These are phyloP conservation scores for Caenorhabditis sp. DNA, from an alignment of 2,888 invertebrate species.

Conservation along the genomic window DNA sequence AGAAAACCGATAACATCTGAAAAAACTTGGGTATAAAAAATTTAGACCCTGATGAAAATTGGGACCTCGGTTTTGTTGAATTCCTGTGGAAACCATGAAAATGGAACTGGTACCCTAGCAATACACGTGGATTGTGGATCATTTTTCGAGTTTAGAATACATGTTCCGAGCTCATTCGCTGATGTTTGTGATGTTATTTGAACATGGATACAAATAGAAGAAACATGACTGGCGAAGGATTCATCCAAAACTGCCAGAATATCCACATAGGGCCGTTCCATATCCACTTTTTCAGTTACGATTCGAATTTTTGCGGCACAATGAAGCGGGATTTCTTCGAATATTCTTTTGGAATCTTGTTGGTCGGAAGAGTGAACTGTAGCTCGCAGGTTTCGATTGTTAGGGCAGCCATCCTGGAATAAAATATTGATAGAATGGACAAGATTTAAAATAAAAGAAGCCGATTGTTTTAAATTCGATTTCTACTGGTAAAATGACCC, in stretches of 20 bases:
- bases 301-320: constrained; percentile 54
- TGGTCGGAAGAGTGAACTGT: constrained; percentile 40
- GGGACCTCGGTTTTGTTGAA: constrained; percentile 15
- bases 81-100: constrained; percentile 57
- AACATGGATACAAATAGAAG: constrained; percentile 60
- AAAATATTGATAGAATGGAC: no score
- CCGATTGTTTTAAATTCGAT: no score
- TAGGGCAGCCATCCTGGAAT: constrained; percentile 51
- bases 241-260: constrained; percentile 60
- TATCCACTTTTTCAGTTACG: constrained; percentile 42
- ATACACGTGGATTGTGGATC: constrained; percentile 54
- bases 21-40: constrained; percentile 4
- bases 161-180: constrained; percentile 40
- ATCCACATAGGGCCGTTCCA: constrained; percentile 66
- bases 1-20: constrained; percentile 46
- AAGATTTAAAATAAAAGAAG: no score
- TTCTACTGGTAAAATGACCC: no score
- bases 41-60: not conserved
- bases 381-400: constrained; percentile 42
- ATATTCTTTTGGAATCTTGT: constrained; percentile 33
- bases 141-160: constrained; percentile 46
- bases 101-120: constrained; percentile 61
- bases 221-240: constrained; percentile 47
- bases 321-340: constrained; percentile 46
- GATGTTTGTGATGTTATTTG: constrained; percentile 48